Evolutionary conservation across 2,888 invertebrate genomes (phyloP).

Genomic region (Stenichneumon culpator): DNA sequence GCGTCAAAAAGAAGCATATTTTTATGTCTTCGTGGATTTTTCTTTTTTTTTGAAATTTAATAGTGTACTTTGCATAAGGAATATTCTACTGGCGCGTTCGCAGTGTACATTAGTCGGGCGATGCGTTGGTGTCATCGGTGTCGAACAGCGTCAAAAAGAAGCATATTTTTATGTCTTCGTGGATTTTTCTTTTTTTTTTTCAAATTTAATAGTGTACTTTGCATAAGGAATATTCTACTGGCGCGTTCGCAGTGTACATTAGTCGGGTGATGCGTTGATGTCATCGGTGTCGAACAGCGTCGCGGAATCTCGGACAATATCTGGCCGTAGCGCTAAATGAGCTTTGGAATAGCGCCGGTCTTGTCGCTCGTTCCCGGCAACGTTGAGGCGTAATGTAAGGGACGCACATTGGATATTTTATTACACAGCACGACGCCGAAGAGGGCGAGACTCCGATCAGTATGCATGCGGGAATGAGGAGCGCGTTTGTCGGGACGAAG

Average conservation of each 20-base stretch:
- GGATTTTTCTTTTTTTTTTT: background rate
- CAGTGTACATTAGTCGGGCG: too few relatives aligned
- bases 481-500: conserved; percentile 77
- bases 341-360: conserved; percentile 38
- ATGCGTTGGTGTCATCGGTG: too few relatives aligned
- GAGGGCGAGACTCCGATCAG: conserved; percentile 26
- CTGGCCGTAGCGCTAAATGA: conserved; percentile 39
- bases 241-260: conserved; percentile 3
- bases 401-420: conserved; percentile 50
- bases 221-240: conserved; percentile 7
- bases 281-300: conserved; percentile 27
- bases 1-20: too few relatives aligned
- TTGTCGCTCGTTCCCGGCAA: conserved; percentile 14
- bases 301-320: conserved; percentile 8
- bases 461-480: conserved; percentile 82
- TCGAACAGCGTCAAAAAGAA: too few relatives aligned
- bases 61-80: too few relatives aligned
- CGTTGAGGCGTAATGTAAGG: conserved; percentile 41
- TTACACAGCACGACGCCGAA: conserved; percentile 12
- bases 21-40: too few relatives aligned
- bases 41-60: too few relatives aligned
- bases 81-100: too few relatives aligned
- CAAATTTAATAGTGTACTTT: conserved; percentile 5
- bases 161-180: too few relatives aligned
- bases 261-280: conserved; percentile 25